Base-by-base conservation (phyloP, 2,888 invertebrate genomes). In the Idaea aversata region DNA sequence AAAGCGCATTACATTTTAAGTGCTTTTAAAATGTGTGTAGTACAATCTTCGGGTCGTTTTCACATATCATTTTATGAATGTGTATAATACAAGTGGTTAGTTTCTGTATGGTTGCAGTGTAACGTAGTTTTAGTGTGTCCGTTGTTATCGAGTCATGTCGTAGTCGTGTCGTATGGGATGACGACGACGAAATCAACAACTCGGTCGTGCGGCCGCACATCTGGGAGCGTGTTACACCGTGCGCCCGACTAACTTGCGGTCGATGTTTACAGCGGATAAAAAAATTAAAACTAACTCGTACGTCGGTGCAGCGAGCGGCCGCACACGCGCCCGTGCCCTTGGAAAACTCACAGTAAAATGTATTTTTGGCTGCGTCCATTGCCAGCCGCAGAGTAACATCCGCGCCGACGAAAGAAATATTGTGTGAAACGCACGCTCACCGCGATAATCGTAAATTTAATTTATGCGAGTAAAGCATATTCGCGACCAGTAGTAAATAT, bases 301-400 rank as follows among this genome's bases (percentile, higher is more conserved):
- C 58, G 65, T 65, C 63, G 65, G 25, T 47, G 62, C 34, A 57
- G 25, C 64, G 64, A 65, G 62, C 47, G 65, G 61, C 63, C n/a
- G 68, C 75, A 71, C 70, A 69, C 71, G 64, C 66, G 38, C 63
- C 65, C 60, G 63, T 84, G 91, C 90, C 91, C 91, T 91, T 91
- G 91, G 83, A 80, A 83, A 86, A 85, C 84, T 83, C 85, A 91
- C 89, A 88, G 88, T 90, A 90, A 90, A 91, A 88, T 85, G 76
- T 91, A 91, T 91, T 90, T 91, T 88, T 85, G 86, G 90, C 86
- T 72, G 83, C 83, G 83, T 84, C 87, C 88, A 90, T 88, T 90
- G 90, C 90, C 88, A 88, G 88, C 86, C 86, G 84, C 87, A 81
- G 78, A 85, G 88, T 84, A 84, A 86, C 86, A 86, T 85, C 83